Evolutionary conservation across 1,140 invertebrate genomes (phyloP), one percentile per base, ranked within the genome.

Genomic region (Drosophila ogumai): DNA sequence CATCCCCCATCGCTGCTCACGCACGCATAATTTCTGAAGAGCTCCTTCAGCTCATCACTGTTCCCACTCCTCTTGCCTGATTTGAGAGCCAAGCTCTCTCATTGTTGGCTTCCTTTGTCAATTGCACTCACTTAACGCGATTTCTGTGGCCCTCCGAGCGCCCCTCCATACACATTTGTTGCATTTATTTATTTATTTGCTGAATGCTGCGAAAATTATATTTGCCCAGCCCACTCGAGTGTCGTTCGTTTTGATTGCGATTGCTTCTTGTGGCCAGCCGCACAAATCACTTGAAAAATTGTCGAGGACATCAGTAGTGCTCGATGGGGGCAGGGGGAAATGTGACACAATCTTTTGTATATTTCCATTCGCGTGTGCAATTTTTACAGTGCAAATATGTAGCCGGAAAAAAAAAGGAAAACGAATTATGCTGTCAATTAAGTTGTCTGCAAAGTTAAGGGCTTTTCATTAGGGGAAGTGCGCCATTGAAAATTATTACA

Each of bases 11-110:
- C n/a, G 50, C 36, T 67, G 44, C 59, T 49, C 71, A 82, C 78
- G 82, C 82, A 90, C 73, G 87, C 87, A 90, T 90, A 87, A 91
- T 90, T 90, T 90, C 67, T 87, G 67, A 32, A 90, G 87, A 81
- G 77, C 67, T 73, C 40, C 79, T 87, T 69, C 58, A 73, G 63
- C 63, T 41, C 77, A 75, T 71, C 81, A 82, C 60, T 25, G 43
- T 68, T n/a, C 36, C 43, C 58, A 36, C 38, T 65, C 22, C 40
- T 28, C 19, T 15, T 12, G 25, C 28, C n/a, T 7, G 44, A 49
- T 49, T 41, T n/a, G 44, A 50, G 65, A 34, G 65, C 28, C 19
- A n/a, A 36, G 66, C 47, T 28, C 56, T 49, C 50, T 82, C 77
- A 90, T 88, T 91, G 74, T 67, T 75, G 59, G 60, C 72, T 91